Conservation (phyloP, 1,140 invertebrate species). For the Chironomus tepperi region DNA sequence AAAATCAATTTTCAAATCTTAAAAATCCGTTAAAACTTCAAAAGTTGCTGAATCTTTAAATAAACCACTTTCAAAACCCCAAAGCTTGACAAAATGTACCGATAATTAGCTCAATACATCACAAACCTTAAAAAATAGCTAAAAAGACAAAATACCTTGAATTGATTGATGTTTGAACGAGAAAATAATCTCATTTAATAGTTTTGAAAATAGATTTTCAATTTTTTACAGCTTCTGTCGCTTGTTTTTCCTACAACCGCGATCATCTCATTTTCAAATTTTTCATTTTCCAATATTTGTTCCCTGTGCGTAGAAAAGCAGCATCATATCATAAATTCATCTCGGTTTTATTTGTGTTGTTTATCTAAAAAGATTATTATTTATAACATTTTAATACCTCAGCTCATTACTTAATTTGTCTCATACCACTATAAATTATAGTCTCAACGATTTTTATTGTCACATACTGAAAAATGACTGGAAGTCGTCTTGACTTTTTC, state of each 20-base stretch:
- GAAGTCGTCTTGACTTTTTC: too few relatives aligned
- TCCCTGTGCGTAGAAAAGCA: not conserved
- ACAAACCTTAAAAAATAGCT: too few relatives aligned
- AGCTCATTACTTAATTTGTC: not conserved
- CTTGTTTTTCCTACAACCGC: not conserved
- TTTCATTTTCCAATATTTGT: not conserved
- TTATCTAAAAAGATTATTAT: constrained; percentile 13
- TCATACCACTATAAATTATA: not conserved
- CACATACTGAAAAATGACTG: too few relatives aligned
- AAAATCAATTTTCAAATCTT: too few relatives aligned
- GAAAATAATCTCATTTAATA: constrained; percentile 18
- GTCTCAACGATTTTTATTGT: too few relatives aligned
- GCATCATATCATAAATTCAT: not conserved
- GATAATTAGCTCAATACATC: too few relatives aligned
- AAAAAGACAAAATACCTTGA: not conserved
- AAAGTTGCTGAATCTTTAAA: too few relatives aligned
- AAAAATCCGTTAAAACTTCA: too few relatives aligned
- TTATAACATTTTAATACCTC: constrained; percentile 16
- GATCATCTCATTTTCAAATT: not conserved
- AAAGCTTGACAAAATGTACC: too few relatives aligned
- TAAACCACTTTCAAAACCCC: too few relatives aligned
- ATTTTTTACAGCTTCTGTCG: constrained; percentile 11
- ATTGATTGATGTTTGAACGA: constrained; percentile 18
- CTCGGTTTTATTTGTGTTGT: constrained; percentile 5
- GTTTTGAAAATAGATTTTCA: constrained; percentile 21